A percentile compares a stretch with the other conserved stretches of the same genome.
phyloP scores from a whole-genome alignment of 2,113 vertebrate genomes.

The Candoia aspera region DNA sequence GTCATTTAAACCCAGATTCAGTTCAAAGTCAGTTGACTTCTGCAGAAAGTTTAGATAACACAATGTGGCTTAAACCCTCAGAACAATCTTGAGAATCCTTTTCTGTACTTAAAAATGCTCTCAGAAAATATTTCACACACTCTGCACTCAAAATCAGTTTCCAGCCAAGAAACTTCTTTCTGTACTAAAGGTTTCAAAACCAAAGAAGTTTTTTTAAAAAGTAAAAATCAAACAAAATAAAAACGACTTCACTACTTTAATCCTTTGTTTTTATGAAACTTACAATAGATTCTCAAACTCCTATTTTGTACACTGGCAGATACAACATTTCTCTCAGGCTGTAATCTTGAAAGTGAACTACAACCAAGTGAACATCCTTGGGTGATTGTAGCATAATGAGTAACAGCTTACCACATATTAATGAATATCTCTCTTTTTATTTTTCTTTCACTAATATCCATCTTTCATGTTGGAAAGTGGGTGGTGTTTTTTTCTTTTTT shows the following conservation, averaged over 20 bases:
- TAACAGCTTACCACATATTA: not conserved
- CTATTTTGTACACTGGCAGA: not conserved
- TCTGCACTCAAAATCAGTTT: not conserved
- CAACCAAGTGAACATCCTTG: not conserved
- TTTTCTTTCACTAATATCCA: not conserved
- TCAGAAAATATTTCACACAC: not conserved
- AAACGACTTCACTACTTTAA: not conserved
- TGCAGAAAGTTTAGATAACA: not conserved
- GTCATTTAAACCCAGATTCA: not conserved
- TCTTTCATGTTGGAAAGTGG: not conserved
- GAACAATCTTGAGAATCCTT: slow-evolving; percentile 3
- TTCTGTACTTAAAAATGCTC: not conserved
- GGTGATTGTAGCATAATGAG: not conserved
- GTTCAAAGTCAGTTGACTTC: slow-evolving; percentile 11
- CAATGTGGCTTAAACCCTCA: slow-evolving; percentile 21
- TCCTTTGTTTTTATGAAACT: not conserved
- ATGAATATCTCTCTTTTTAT: not conserved
- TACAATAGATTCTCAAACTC: not conserved
- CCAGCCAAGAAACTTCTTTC: not conserved
- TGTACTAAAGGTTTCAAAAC: not conserved
- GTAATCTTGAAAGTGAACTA: not conserved
- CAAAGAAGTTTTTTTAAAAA: not conserved
- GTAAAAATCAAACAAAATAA: not conserved
- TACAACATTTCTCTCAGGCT: not conserved
- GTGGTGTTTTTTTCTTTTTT: not conserved